Conservation (phyloP, 2,888 invertebrate genomes). For the Saturnia japonica region DNA sequence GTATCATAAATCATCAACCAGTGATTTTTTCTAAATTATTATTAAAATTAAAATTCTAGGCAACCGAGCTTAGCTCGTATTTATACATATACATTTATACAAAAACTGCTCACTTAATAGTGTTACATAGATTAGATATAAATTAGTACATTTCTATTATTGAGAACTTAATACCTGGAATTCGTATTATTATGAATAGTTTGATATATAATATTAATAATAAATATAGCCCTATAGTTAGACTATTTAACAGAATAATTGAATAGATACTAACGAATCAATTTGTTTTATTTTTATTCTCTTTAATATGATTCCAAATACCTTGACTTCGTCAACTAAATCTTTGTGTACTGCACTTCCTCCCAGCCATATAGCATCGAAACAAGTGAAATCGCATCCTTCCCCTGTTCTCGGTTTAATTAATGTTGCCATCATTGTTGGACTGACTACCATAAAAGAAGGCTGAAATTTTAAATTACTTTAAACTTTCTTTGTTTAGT, state of each 20-base stretch:
- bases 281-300: not conserved
- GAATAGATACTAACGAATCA: too few relatives aligned
- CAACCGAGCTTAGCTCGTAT: too few relatives aligned
- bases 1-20: too few relatives aligned
- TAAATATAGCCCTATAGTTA: not conserved
- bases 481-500: not conserved
- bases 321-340: conserved; percentile 53
- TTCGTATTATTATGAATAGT: too few relatives aligned
- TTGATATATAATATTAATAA: too few relatives aligned
- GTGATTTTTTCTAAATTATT: too few relatives aligned
- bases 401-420: conserved; percentile 42
- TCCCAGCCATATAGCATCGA: conserved; percentile 48
- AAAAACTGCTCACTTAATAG: too few relatives aligned
- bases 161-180: too few relatives aligned
- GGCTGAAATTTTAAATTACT: conserved; percentile 46
- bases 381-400: conserved; percentile 54
- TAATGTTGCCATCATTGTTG: conserved; percentile 50
- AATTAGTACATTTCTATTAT: too few relatives aligned
- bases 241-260: not conserved
- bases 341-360: conserved; percentile 55
- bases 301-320: conserved; percentile 28
- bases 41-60: too few relatives aligned
- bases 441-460: conserved; percentile 47
- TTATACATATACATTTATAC: too few relatives aligned
- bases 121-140: too few relatives aligned